phyloP scores from a whole-genome alignment of 2,797 vertebrate genomes.

The Cryptoblepharus egeriae region DNA sequence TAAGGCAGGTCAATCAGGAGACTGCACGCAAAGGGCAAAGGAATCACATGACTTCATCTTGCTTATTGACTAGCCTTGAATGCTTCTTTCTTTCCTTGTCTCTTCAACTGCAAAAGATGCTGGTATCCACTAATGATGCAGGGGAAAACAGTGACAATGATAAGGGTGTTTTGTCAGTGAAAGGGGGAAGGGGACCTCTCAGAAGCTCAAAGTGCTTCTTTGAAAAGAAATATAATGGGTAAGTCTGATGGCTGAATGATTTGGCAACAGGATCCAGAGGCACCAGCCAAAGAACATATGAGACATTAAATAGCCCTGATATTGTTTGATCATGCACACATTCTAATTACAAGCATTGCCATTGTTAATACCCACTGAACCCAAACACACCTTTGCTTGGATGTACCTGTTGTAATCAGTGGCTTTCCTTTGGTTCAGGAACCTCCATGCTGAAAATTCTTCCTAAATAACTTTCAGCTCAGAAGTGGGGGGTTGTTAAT shows the following conservation, averaged over 20 bases:
- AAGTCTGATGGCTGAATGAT: not conserved
- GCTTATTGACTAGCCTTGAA: not conserved
- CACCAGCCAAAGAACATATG: not conserved
- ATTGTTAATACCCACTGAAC: not conserved
- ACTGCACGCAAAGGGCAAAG: constrained; percentile 2
- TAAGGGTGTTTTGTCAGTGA: not conserved
- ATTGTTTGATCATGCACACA: not conserved
- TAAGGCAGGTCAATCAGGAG: not conserved
- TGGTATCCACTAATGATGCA: not conserved
- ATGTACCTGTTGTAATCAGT: not conserved
- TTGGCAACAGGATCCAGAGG: not conserved
- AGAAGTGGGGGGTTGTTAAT: no score
- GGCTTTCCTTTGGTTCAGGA: no score
- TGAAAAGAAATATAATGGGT: not conserved
- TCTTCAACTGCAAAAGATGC: not conserved
- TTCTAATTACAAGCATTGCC: no score
- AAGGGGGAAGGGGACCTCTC: no score
- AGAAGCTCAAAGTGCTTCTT: not conserved
- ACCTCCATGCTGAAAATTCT: not conserved
- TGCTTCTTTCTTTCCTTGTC: not conserved
- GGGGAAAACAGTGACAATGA: not conserved
- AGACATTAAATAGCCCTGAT: not conserved
- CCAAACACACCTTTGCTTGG: not conserved
- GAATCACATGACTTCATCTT: constrained; percentile 7
- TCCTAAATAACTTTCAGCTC: not conserved